phyloP scores from a whole-genome alignment of 2,797 vertebrate species.

The Sebastes hopkinsi region DNA sequence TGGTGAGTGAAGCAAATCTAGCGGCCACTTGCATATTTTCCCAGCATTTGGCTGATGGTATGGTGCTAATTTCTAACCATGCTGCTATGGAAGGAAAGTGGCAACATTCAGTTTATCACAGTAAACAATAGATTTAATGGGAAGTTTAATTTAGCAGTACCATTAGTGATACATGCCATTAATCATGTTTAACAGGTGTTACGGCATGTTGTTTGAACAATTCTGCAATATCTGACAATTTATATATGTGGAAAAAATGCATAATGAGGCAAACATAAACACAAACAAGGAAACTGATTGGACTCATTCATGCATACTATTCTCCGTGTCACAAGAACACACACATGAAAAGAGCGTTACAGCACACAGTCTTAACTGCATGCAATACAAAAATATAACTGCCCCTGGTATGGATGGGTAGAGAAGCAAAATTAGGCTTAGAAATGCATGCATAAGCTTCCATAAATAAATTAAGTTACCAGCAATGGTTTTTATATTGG shows the following conservation, averaged over 20 bases:
- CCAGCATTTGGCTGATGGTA: too few relatives aligned
- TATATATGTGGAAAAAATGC: not conserved
- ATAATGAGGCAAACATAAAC: not conserved
- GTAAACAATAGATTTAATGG: not conserved
- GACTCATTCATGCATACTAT: not conserved
- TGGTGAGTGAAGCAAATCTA: too few relatives aligned
- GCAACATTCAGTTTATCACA: not conserved
- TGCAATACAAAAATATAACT: constrained; percentile 12
- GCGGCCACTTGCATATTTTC: too few relatives aligned
- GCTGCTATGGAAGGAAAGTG: not conserved
- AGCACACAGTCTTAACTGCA: not conserved
- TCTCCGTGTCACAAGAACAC: not conserved
- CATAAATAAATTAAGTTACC: constrained; percentile 45
- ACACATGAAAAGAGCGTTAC: not conserved
- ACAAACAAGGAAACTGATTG: not conserved
- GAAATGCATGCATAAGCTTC: constrained; percentile 17
- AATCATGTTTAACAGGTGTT: not conserved
- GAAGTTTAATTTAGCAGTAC: not conserved
- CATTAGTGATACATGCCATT: not conserved
- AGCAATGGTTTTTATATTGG: constrained; percentile 42
- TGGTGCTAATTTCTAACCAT: too few relatives aligned
- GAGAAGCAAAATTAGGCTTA: constrained; percentile 20
- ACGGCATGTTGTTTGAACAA: not conserved
- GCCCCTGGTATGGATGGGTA: not conserved
- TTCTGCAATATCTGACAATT: not conserved